These are phyloP conservation scores for Sitta carolinensis DNA, from an alignment of 2,797 vertebrate species.

Conservation along the genomic window DNA sequence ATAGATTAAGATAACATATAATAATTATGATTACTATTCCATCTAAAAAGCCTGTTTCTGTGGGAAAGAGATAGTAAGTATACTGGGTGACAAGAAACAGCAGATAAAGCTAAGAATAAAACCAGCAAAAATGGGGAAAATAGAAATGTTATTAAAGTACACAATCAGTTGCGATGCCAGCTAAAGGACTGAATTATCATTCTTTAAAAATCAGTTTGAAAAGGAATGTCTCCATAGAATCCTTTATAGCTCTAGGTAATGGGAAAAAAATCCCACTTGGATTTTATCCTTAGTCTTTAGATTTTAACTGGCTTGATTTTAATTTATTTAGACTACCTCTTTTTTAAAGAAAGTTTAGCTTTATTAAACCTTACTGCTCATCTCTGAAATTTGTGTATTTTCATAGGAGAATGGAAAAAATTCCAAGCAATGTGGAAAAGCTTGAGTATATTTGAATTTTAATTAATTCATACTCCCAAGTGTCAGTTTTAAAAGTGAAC, in stretches of 20 bases:
- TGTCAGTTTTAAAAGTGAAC: not conserved
- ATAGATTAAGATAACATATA: not conserved
- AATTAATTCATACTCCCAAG: not conserved
- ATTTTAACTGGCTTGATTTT: not conserved
- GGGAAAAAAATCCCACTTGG: not conserved
- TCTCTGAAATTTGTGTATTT: not conserved
- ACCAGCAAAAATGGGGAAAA: not conserved
- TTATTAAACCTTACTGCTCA: not conserved
- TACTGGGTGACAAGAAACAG: not conserved
- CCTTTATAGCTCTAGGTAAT: not conserved
- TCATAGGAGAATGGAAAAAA: not conserved
- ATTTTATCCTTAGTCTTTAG: not conserved
- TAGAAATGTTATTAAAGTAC: not conserved
- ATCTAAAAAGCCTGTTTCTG: not conserved
- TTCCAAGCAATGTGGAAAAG: not conserved
- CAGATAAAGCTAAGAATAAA: not conserved
- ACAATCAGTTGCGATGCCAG: not conserved
- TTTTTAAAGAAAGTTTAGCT: not conserved
- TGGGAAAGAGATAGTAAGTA: not conserved
- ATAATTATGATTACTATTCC: not conserved
- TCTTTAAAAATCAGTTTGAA: not conserved
- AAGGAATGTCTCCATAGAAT: not conserved
- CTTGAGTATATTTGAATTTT: not conserved
- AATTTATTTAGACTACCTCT: rapidly evolving
- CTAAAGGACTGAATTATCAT: not conserved